Base-by-base conservation (phyloP, 1,140 invertebrate species). In the Lasaia peninsularis region DNA sequence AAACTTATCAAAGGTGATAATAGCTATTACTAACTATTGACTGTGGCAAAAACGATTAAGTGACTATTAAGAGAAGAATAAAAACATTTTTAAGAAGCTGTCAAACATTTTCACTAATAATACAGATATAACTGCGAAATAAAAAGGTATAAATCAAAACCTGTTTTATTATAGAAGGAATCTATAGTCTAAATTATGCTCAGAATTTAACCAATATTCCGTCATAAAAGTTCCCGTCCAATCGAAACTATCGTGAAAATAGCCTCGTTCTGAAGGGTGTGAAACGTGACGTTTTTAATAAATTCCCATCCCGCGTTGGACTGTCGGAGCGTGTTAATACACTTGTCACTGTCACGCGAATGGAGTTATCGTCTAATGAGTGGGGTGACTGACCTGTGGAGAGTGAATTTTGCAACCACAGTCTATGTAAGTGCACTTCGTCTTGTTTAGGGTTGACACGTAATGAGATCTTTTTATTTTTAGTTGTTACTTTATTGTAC, bases 361-460 rank as follows among this genome's bases (percentile, higher is more conserved):
- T 67, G 55, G 59, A 68, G 67, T 76, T 73, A 71, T 68, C 64
- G 50, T 59, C 63, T 75, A 78, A 75, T 79, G 75, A 83, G 71
- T 69, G 64, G 71, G 76, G 70, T 73, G 75, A 77, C 56, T 69
- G 71, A 73, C 71, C 77, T 73, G 52, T 69, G 61, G 60, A 67
- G 74, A 67, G 73, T 50, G 64, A 75, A 78, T 82, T 79, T 75
- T 72, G 75, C 77, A 75, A 77, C 77, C 75, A 65, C 81, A 75
- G 78, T 69, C 62, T 61, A 63, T 63, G 56, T 67, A 61, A 67
- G 69, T 62, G 69, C 62, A 62, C 63, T 52, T 48, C 56, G 52
- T 53, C 61, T 52, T 62, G 52, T 58, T 54, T 58, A 80, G 78
- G 75, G 77, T 28, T 80, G 65, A 8, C 60, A 60, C 35, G 5